A percentile compares a stretch with the other conserved stretches of the same genome.
These are phyloP conservation scores for Papilio aristodemus DNA, from an alignment of 1,140 invertebrate species.

Conservation along the genomic window DNA sequence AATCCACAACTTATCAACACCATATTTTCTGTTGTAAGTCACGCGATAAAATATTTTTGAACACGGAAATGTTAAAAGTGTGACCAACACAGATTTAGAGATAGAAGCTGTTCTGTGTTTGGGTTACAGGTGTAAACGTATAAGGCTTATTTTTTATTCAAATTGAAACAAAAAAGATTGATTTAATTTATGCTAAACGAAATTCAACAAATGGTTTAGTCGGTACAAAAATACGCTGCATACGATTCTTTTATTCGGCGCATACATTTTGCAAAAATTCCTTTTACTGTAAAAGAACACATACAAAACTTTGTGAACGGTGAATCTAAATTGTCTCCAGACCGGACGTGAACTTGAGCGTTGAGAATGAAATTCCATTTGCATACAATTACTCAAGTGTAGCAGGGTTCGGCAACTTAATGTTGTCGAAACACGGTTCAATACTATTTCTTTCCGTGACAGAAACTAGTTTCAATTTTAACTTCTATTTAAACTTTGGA, in stretches of 20 bases:
- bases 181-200: too few relatives aligned
- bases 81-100: too few relatives aligned
- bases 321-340: conserved; percentile 26
- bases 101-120: too few relatives aligned
- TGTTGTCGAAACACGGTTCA: conserved; percentile 14
- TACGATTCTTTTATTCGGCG: too few relatives aligned
- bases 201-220: not conserved
- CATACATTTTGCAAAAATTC: conserved; percentile 3
- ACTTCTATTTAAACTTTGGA: not conserved
- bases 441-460: conserved; percentile 4
- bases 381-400: conserved; percentile 29
- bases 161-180: too few relatives aligned
- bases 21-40: too few relatives aligned
- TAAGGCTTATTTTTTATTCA: not conserved
- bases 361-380: conserved; percentile 29
- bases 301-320: conserved; percentile 6
- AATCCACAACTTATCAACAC: too few relatives aligned
- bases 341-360: conserved; percentile 11
- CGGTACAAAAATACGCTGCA: not conserved
- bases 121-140: too few relatives aligned
- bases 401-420: conserved; percentile 24
- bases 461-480: conserved; percentile 21
- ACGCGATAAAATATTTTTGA: too few relatives aligned
- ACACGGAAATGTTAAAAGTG: too few relatives aligned
- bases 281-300: not conserved